phyloP scores from a whole-genome alignment of 23 tunicate species.

The Trididemnum nubilum region DNA sequence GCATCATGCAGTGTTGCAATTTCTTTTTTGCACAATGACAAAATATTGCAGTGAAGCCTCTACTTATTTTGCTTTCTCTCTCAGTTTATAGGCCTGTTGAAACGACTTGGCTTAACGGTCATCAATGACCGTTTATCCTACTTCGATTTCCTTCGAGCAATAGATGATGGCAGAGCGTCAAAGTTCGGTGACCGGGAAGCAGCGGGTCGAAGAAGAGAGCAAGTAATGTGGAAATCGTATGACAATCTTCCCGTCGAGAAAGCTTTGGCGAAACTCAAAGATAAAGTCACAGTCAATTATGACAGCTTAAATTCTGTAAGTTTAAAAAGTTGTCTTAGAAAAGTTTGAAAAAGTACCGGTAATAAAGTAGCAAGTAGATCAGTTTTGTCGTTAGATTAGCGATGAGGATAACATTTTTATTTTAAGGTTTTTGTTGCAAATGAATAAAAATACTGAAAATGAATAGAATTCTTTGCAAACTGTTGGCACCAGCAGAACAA shows the following conservation, averaged over 20 bases:
- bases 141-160: constrained; percentile 86
- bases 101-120: constrained; percentile 66
- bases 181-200: constrained; percentile 56
- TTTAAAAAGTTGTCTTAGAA: not conserved
- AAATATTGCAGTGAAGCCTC: no score
- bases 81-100: constrained; percentile 62
- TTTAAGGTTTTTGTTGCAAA: not conserved
- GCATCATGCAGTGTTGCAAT: no score
- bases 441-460: no score
- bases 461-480: no score
- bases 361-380: no score
- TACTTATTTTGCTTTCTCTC: not conserved
- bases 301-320: constrained; percentile 81
- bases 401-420: no score
- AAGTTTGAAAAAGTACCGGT: no score
- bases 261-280: constrained; percentile 73
- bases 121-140: constrained; percentile 63
- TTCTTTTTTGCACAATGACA: no score
- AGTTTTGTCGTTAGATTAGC: no score
- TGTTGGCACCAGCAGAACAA: no score
- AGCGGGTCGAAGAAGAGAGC: constrained; percentile 30
- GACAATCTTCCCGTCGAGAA: constrained; percentile 63
- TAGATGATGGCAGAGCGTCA: constrained; percentile 94
- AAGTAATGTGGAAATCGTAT: constrained; percentile 57
- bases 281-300: constrained; percentile 64